Percentiles rank a stretch among this genome's conserved stretches.
These are phyloP conservation scores for Chiloscyllium plagiosum DNA, from an alignment of 2,113 vertebrate genomes.

Conservation along the genomic window DNA sequence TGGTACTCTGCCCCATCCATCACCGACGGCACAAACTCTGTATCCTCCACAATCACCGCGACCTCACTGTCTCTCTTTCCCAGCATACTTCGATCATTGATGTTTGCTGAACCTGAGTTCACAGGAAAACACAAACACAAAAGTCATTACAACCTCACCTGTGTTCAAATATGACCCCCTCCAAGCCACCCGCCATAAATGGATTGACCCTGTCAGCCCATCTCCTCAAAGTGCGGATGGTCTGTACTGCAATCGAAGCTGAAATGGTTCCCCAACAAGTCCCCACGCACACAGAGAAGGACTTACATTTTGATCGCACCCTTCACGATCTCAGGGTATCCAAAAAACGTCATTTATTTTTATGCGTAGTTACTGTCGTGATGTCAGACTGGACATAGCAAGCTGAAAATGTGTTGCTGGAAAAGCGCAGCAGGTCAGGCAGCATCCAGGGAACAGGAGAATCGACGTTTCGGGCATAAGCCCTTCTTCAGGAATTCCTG, in stretches of 20 bases:
- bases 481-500: too few species aligned
- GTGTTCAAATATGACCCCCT: not conserved
- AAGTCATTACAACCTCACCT: not conserved
- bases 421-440: too few species aligned
- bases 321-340: not conserved
- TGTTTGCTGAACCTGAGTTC: slow-evolving; percentile 85
- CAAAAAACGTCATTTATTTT: not conserved
- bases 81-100: slow-evolving; percentile 97
- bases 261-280: not conserved
- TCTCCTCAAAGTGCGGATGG: not conserved
- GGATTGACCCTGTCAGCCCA: not conserved
- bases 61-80: slow-evolving; percentile 95
- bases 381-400: not conserved
- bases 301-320: not conserved
- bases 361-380: not conserved
- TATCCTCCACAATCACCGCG: slow-evolving; percentile 84
- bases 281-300: not conserved
- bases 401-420: too few species aligned
- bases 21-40: slow-evolving; percentile 59
- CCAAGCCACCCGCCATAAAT: not conserved
- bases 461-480: too few species aligned
- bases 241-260: not conserved
- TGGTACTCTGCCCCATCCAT: slow-evolving; percentile 77
- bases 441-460: too few species aligned
- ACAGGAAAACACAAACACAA: rapidly evolving